A percentile compares a stretch with the other conserved stretches of the same genome.
Evolutionary conservation across 2,113 vertebrate genomes (phyloP).

Genomic region (Malurus alboscapulatus): DNA sequence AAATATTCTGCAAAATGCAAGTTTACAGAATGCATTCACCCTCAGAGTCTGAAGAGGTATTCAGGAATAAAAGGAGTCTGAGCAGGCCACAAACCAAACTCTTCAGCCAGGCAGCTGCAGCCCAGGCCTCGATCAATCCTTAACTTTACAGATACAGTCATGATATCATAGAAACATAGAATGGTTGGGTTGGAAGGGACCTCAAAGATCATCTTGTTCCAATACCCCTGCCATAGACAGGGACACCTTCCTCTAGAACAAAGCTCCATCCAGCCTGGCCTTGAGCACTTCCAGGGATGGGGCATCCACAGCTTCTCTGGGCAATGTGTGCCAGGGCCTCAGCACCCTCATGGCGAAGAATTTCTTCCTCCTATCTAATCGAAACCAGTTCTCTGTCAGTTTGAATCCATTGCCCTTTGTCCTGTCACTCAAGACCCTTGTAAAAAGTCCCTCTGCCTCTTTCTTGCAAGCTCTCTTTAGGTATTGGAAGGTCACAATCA

Average conservation of each 20-base stretch:
- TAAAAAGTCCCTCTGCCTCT: accelerated
- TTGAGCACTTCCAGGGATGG: not conserved
- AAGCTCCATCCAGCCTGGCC: not conserved
- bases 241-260: not conserved
- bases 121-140: not conserved
- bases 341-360: accelerated
- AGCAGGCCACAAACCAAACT: not conserved
- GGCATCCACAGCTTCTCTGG: not conserved
- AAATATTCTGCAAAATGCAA: not conserved
- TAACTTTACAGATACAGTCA: not conserved
- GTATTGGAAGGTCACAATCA: accelerated
- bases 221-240: not conserved
- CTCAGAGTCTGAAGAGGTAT: not conserved
- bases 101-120: not conserved
- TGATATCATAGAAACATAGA: not conserved
- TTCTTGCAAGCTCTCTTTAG: not conserved
- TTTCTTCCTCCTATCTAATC: not conserved
- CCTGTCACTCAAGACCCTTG: not conserved
- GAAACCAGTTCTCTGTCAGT: too few species aligned
- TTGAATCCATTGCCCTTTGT: not conserved
- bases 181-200: not conserved
- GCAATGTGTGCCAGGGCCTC: not conserved
- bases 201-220: not conserved
- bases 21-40: not conserved
- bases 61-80: not conserved